These are phyloP conservation scores for Dasypus novemcinctus DNA, from an alignment of 2,113 vertebrate genomes.

Conservation along the genomic window DNA sequence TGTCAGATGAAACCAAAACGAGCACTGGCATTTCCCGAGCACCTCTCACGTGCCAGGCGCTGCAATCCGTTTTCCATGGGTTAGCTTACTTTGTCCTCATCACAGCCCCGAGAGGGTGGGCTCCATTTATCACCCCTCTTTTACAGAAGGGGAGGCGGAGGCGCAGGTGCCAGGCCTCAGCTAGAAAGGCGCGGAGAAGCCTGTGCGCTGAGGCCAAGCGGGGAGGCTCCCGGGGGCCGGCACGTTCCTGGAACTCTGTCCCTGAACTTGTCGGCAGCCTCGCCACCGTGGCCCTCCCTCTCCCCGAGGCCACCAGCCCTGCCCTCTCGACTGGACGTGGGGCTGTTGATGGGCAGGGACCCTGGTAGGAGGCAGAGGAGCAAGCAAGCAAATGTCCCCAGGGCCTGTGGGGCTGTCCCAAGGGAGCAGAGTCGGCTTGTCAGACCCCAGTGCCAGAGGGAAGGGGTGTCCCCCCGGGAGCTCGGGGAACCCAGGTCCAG, in stretches of 20 bases:
- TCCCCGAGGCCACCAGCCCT: constrained; percentile 32
- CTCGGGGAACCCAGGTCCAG: accelerated
- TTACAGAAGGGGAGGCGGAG: neutral
- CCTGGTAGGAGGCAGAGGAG: neutral
- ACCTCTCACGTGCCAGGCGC: neutral
- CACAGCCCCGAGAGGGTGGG: neutral
- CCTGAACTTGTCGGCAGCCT: constrained; percentile 39
- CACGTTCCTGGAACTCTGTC: constrained; percentile 67
- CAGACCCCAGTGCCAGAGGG: neutral
- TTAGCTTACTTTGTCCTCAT: neutral
- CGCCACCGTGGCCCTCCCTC: constrained; percentile 45
- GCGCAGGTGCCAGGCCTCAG: neutral
- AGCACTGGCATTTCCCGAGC: neutral
- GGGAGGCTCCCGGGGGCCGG: neutral
- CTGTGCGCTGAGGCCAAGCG: neutral
- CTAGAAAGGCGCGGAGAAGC: neutral
- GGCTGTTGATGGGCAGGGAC: constrained; percentile 3
- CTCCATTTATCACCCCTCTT: neutral
- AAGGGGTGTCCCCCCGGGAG: neutral
- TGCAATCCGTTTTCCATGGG: accelerated
- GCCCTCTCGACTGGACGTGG: constrained; percentile 62
- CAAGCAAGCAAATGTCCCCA: constrained; percentile 54
- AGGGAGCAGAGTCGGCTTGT: neutral
- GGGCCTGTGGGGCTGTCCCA: neutral
- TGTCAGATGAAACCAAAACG: neutral